A percentile compares a stretch with the other conserved stretches of the same genome.
Conservation (phyloP, 2,797 vertebrate genomes). For the Cuculus canorus region DNA sequence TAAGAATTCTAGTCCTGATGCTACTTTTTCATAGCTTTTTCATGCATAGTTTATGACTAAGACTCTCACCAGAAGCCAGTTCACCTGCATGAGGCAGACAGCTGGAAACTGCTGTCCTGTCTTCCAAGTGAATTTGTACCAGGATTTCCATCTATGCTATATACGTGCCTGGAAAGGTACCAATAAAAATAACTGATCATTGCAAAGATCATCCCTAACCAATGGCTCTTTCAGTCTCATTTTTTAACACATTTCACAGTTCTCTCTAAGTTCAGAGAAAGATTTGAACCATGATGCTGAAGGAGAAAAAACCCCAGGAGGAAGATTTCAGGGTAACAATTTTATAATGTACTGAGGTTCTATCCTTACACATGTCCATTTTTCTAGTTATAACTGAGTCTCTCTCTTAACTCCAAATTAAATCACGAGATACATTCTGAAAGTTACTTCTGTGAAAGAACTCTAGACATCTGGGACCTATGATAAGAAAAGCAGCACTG, state of each 20-base stretch:
- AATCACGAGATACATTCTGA: neutral
- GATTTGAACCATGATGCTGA: neutral
- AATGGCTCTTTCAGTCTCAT: neutral
- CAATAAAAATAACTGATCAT: neutral
- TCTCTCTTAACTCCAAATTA: neutral
- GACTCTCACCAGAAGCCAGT: neutral
- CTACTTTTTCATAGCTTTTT: neutral
- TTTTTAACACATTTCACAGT: neutral
- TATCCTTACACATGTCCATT: neutral
- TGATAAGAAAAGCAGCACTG: neutral
- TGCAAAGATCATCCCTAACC: neutral
- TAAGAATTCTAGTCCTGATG: neutral
- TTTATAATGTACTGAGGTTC: neutral
- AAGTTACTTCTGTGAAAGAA: slow-evolving; percentile 11
- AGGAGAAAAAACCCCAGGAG: neutral
- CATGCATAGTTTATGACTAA: neutral
- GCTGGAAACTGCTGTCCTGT: neutral
- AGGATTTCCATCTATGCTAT: neutral
- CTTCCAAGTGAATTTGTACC: neutral
- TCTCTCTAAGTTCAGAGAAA: neutral
- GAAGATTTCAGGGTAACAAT: neutral
- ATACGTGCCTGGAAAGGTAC: neutral
- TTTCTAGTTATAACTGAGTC: neutral
- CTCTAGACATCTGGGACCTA: neutral
- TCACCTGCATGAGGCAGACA: neutral